Percentiles rank a stretch among this genome's conserved stretches.
Evolutionary conservation across 2,797 vertebrate genomes (phyloP).

Genomic region (Cheirogaleus major): DNA sequence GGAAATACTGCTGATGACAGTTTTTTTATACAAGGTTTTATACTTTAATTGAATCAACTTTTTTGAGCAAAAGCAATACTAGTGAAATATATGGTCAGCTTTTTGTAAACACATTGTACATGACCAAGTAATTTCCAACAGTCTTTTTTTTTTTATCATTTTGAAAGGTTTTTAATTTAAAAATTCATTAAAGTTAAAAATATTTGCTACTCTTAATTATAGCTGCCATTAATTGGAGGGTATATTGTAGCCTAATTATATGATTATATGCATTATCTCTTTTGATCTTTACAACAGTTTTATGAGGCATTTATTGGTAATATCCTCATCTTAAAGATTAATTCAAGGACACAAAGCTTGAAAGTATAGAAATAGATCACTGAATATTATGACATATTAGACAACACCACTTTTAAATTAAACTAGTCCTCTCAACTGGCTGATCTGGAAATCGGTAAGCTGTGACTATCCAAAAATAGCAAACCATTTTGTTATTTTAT

Average conservation of each 20-base stretch:
- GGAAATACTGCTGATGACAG: not conserved
- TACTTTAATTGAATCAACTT: not conserved
- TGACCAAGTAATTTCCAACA: not conserved
- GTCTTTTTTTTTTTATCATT: not conserved
- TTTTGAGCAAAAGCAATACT: not conserved
- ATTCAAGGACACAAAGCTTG: not conserved
- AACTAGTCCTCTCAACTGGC: not conserved
- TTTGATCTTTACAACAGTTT: not conserved
- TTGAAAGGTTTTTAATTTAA: not conserved
- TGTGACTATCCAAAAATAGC: not conserved
- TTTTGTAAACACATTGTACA: not conserved
- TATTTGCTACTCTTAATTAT: not conserved
- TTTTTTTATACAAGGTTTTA: not conserved
- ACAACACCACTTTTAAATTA: not conserved
- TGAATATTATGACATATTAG: not conserved
- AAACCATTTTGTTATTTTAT: not conserved
- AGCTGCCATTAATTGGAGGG: not conserved
- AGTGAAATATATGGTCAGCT: not conserved
- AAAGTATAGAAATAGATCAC: not conserved
- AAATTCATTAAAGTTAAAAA: not conserved
- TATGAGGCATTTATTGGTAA: not conserved
- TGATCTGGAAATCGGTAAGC: not conserved
- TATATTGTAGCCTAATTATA: rapidly evolving
- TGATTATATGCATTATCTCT: not conserved
- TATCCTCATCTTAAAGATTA: not conserved